phyloP scores from a whole-genome alignment of 1,140 invertebrate genomes.

The Pantala flavescens region DNA sequence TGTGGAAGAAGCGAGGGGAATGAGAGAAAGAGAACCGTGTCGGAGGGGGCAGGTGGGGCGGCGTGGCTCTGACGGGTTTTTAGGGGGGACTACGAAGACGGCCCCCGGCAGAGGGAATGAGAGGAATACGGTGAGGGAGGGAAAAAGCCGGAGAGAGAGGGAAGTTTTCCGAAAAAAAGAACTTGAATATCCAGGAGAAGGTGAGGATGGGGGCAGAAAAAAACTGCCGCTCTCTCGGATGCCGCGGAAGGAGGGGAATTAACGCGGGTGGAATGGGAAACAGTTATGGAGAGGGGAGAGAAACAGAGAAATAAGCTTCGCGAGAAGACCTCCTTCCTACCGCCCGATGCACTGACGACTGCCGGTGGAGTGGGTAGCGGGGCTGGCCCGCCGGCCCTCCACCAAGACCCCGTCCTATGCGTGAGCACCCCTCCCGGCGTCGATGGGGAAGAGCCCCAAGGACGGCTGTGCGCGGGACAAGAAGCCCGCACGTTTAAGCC shows the following conservation, averaged over 20 bases:
- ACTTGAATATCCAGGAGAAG: not conserved
- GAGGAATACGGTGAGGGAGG: not conserved
- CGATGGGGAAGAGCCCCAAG: not conserved
- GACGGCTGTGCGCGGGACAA: not conserved
- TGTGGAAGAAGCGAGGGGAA: not conserved
- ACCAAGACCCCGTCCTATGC: not conserved
- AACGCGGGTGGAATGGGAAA: not conserved
- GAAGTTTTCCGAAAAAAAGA: not conserved
- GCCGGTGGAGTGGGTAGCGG: not conserved
- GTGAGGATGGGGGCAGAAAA: not conserved
- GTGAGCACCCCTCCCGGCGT: not conserved
- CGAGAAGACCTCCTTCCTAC: slow-evolving; percentile 3
- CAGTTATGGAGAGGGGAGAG: not conserved
- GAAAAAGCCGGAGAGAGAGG: not conserved
- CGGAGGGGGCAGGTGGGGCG: slow-evolving; percentile 2
- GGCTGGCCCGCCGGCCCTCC: slow-evolving; percentile 1
- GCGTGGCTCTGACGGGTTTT: not conserved
- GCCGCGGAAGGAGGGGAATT: not conserved
- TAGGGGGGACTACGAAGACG: not conserved
- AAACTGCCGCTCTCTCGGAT: not conserved
- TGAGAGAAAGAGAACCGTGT: not conserved
- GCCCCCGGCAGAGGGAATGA: not conserved
- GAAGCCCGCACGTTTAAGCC: too few relatives aligned
- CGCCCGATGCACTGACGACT: slow-evolving; percentile 5
- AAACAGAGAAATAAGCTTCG: not conserved